Conservation (phyloP, 2,888 invertebrate genomes). For the Platerodrilus igneus region DNA sequence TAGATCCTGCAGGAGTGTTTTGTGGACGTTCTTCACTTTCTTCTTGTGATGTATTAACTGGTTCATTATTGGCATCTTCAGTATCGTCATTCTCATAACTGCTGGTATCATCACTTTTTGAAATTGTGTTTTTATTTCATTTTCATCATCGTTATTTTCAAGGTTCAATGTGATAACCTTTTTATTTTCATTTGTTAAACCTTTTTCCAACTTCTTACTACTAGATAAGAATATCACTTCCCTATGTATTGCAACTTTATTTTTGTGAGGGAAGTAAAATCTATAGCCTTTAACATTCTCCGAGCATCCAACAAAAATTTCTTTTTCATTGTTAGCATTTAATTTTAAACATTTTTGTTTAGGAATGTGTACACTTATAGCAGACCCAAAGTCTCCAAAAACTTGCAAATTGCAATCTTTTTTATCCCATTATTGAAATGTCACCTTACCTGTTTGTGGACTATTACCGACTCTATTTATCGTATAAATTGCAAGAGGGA, state of each 20-base stretch:
- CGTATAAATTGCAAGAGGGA: slow-evolving; percentile 24
- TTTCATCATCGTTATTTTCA: too few species aligned
- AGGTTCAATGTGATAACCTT: too few species aligned
- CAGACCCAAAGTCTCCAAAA: too few species aligned
- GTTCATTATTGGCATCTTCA: too few species aligned
- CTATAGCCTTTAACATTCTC: slow-evolving; percentile 27
- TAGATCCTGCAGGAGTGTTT: too few species aligned
- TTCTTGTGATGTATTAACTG: too few species aligned
- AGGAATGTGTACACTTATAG: slow-evolving; percentile 38
- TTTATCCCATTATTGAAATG: slow-evolving; percentile 39
- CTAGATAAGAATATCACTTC: slow-evolving; percentile 19
- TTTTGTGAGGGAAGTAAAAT: slow-evolving; percentile 21
- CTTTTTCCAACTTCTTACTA: too few species aligned
- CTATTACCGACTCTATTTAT: slow-evolving; percentile 27
- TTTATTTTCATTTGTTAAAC: too few species aligned
- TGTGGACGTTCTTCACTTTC: too few species aligned
- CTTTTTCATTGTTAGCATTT: slow-evolving; percentile 35
- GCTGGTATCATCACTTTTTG: too few species aligned
- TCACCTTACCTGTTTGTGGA: slow-evolving; percentile 28
- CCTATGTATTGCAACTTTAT: slow-evolving; percentile 18
- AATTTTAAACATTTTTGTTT: slow-evolving; percentile 37
- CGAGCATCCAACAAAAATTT: slow-evolving; percentile 39
- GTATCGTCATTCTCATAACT: too few species aligned
- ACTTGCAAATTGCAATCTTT: slow-evolving; percentile 36
- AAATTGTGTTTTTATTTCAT: too few species aligned